These are phyloP conservation scores for Serripes groenlandicus DNA, from an alignment of 2,888 invertebrate genomes.

Conservation along the genomic window DNA sequence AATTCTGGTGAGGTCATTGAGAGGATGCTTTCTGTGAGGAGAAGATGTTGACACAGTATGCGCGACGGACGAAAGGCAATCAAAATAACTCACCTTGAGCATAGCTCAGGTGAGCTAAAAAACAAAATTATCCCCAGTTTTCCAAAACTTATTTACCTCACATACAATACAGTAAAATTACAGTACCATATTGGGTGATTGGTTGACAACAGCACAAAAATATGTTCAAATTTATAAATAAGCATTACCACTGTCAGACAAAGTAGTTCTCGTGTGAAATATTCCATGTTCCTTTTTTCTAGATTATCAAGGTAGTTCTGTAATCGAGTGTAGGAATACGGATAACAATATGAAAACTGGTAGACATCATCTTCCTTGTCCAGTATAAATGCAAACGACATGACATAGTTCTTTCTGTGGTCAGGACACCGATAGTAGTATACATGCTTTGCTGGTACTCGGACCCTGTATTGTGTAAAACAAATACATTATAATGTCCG, in stretches of 20 bases:
- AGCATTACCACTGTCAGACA: conserved; percentile 84
- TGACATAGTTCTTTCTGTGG: conserved; percentile 95
- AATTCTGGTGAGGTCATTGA: too few species aligned
- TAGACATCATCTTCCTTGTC: conserved; percentile 98
- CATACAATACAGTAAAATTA: too few species aligned
- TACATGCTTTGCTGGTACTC: conserved; percentile 90
- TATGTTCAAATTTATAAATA: neutral
- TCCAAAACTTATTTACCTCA: too few species aligned
- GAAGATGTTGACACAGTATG: too few species aligned
- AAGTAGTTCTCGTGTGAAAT: conserved; percentile 90
- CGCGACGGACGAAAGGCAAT: too few species aligned
- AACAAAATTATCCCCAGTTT: neutral
- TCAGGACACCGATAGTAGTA: conserved; percentile 96
- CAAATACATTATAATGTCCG: conserved; percentile 8
- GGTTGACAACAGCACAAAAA: too few species aligned
- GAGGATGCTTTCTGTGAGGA: too few species aligned
- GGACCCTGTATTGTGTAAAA: conserved; percentile 85
- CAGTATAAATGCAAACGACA: conserved; percentile 97
- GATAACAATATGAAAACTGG: conserved; percentile 97
- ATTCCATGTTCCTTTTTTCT: conserved; percentile 89
- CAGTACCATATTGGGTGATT: too few species aligned
- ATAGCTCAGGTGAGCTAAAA: neutral
- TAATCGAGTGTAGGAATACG: conserved; percentile 97
- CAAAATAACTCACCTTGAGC: neutral
- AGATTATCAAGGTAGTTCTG: conserved; percentile 94